These are phyloP conservation scores for Plagiodera versicolora DNA, from an alignment of 2,888 invertebrate species.

Conservation along the genomic window DNA sequence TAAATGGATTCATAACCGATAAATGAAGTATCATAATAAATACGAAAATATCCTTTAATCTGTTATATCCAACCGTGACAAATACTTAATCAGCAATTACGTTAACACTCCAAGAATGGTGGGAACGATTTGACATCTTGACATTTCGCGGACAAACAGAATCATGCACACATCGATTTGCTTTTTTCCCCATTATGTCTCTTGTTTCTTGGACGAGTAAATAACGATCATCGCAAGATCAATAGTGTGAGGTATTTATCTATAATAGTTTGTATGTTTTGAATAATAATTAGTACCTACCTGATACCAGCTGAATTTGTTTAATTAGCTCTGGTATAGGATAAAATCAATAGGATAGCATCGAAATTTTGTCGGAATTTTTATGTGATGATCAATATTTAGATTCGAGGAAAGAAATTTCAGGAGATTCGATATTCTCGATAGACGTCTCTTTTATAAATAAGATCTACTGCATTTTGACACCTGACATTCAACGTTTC, in stretches of 20 bases:
- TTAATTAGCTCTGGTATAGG: conserved; percentile 4
- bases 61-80: no score
- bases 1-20: no score
- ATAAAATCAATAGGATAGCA: conserved; percentile 2
- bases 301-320: conserved; percentile 4
- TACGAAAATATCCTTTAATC: neutral
- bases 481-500: no score
- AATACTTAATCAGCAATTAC: neutral
- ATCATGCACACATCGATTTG: no score
- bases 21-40: no score
- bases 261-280: conserved; percentile 6
- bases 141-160: neutral
- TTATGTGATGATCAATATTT: neutral
- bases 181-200: no score
- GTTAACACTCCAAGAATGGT: neutral
- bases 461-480: no score
- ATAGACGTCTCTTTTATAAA: no score
- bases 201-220: no score
- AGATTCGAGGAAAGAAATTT: no score
- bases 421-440: no score
- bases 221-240: conserved; percentile 14
- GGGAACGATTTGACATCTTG: neutral
- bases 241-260: conserved; percentile 12
- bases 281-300: conserved; percentile 13
- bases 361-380: neutral